Base-by-base conservation (phyloP, 2,113 vertebrate species). In the Poeciliopsis turrubarensis region DNA sequence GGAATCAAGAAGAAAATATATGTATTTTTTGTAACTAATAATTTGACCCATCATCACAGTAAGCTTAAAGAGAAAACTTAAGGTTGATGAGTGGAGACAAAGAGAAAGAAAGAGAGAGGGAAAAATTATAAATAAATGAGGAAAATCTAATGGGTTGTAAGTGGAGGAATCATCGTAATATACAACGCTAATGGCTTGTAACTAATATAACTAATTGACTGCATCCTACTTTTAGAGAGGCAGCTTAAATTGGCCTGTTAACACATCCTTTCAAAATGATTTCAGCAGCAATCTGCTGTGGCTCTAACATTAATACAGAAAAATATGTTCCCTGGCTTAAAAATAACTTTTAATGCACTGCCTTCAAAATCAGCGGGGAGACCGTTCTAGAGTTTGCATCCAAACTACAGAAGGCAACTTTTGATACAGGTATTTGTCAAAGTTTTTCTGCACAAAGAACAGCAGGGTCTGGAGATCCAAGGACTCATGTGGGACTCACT, bases 181-280 rank as follows among this genome's bases (percentile, higher is more conserved):
- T 34, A 34, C 47, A 66, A 62, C 72, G 78, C 31, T 87, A 90
- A 89, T 88, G 82, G 75, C 62, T 81, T 65, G 47, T 77, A 74
- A 73, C 80, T 90, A 81, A 89, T 62, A 34, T 77, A 74, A 73
- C 80, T 90, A 81, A 89, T 80, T 74, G 75, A 71, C 70, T 68
- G 32, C 17, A 15, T 34, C 78, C 79, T 83, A 77, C 77, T 83
- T 80, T 75, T 31, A 68, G 66, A 78, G 32, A 74, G 71, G 44
- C 17, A 0, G 29, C 37, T 29, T 68, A 37, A 80, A 79, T 75
- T 26, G 44, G 39, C 51, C 60, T 73, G 37, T 81, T 25, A n/a
- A 57, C 51, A 57, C 25, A 57, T 57, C 51, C 25, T 54, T 54
- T 9, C 5, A 22, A 57, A 57, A 10, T 57, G 19, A 25, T 9